Conservation (phyloP, 2,113 vertebrate species). For the Crotalus helleri region DNA sequence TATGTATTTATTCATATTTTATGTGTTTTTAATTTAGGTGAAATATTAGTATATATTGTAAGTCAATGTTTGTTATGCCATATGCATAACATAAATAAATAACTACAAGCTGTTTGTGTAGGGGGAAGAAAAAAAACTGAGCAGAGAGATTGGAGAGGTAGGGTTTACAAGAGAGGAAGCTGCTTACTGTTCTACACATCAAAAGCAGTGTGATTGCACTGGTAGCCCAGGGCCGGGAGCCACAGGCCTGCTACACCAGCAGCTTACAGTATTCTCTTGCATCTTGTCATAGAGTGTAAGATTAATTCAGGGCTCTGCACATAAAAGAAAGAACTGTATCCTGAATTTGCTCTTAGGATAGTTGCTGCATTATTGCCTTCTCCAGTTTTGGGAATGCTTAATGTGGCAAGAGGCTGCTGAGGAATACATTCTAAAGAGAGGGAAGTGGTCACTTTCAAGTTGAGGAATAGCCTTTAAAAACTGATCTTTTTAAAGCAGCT, state of each 20-base stretch:
- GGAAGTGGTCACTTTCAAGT: not conserved
- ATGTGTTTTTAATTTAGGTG: not conserved
- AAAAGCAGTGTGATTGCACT: not conserved
- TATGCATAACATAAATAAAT: not conserved
- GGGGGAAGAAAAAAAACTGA: not conserved
- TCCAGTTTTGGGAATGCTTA: not conserved
- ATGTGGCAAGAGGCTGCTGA: not conserved
- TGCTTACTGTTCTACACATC: not conserved
- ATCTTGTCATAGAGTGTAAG: not conserved
- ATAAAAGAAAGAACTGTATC: not conserved
- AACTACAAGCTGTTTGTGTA: not conserved
- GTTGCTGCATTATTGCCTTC: not conserved
- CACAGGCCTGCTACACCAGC: not conserved
- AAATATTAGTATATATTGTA: not conserved
- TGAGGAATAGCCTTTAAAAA: not conserved
- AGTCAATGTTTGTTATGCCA: not conserved
- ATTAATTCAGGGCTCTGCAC: not conserved
- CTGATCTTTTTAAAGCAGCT: not conserved
- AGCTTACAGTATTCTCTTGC: not conserved
- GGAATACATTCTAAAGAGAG: not conserved
- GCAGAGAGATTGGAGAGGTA: not conserved
- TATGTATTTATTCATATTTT: not conserved
- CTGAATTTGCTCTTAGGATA: not conserved
- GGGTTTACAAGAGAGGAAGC: not conserved
- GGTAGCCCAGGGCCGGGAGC: too few relatives aligned